Percentiles rank a stretch among this genome's conserved stretches.
Evolutionary conservation across 2,797 vertebrate genomes (phyloP).

Genomic region (Sphenodon punctatus): DNA sequence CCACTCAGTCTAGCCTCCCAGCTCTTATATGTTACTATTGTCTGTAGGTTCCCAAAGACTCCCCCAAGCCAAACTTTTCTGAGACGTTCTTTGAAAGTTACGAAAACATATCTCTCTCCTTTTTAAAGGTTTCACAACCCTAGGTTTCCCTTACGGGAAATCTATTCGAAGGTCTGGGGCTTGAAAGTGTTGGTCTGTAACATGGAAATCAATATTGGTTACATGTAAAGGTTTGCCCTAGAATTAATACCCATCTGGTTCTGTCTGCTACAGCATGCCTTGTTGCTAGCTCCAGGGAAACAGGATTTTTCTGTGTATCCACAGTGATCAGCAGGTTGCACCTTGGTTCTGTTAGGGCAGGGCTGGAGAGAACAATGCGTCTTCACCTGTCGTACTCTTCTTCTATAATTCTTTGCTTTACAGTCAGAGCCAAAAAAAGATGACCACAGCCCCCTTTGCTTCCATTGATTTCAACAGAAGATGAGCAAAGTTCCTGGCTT

Average conservation of each 20-base stretch:
- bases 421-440: too few relatives aligned
- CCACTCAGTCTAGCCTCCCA: not conserved
- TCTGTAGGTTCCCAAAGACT: not conserved
- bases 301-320: not conserved
- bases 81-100: not conserved
- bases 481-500: too few relatives aligned
- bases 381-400: not conserved
- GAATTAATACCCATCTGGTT: not conserved
- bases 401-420: not conserved
- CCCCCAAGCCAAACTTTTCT: not conserved
- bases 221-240: not conserved
- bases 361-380: not conserved
- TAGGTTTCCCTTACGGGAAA: too few relatives aligned
- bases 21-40: rapidly evolving
- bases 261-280: not conserved
- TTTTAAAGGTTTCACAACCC: too few relatives aligned
- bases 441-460: too few relatives aligned
- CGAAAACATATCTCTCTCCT: not conserved
- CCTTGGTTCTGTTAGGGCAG: not conserved
- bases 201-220: not conserved
- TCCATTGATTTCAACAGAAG: too few relatives aligned
- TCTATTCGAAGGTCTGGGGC: too few relatives aligned
- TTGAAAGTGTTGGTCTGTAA: not conserved
- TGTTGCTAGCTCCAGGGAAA: not conserved
- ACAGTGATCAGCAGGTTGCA: not conserved